Percentiles rank a stretch among this genome's conserved stretches.
Evolutionary conservation across 2,113 vertebrate genomes (phyloP).

Genomic region (Chloroceryle aenea): DNA sequence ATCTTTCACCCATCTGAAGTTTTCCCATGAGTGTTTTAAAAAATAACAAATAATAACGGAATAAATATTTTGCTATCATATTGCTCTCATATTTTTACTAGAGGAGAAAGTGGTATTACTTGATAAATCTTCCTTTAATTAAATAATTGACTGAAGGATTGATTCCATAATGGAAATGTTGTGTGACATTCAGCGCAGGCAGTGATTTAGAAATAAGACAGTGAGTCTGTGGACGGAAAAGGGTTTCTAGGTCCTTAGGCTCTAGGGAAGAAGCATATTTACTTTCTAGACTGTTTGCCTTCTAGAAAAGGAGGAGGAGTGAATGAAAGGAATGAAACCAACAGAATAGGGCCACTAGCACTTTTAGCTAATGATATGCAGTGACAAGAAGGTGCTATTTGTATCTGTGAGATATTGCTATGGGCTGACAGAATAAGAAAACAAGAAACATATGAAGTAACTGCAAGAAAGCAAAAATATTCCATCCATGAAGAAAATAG

Average conservation of each 20-base stretch:
- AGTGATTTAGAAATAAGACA: conserved; percentile 60
- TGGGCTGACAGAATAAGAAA: conserved; percentile 33
- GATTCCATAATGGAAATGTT: conserved; percentile 49
- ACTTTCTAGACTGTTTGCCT: conserved; percentile 56
- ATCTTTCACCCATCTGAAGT: conserved; percentile 52
- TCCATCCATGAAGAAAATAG: not conserved
- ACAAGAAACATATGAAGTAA: conserved; percentile 23
- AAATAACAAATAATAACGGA: conserved; percentile 56
- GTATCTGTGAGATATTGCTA: conserved; percentile 38
- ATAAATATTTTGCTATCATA: conserved; percentile 27
- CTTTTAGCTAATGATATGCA: conserved; percentile 52
- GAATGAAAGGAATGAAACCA: conserved; percentile 20
- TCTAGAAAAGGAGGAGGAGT: conserved; percentile 34
- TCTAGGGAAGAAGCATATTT: conserved; percentile 31
- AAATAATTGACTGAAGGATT: conserved; percentile 56
- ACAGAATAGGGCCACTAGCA: conserved; percentile 22
- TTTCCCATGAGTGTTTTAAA: conserved; percentile 10
- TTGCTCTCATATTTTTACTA: conserved; percentile 2
- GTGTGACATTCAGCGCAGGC: conserved; percentile 32
- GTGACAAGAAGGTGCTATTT: conserved; percentile 49
- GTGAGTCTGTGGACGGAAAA: not conserved
- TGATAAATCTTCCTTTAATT: conserved; percentile 35
- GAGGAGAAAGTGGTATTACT: not conserved
- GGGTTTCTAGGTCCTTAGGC: conserved; percentile 10
- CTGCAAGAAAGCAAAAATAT: conserved; percentile 25